phyloP scores from a whole-genome alignment of 2,797 vertebrate species.

The Darevskia nairensis region DNA sequence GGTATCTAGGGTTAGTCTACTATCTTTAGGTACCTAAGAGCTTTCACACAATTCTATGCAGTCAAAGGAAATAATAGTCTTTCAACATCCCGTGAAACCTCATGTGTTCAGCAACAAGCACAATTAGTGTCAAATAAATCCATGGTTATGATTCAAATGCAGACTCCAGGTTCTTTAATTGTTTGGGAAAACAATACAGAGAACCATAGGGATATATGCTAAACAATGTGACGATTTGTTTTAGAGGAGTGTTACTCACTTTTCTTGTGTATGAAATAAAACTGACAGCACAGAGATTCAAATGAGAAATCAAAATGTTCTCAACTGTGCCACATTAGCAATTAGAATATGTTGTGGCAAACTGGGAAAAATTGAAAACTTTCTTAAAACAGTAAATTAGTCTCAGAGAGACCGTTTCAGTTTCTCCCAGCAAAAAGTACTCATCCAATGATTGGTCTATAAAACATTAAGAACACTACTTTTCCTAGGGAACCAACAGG shows the following conservation, averaged over 20 bases:
- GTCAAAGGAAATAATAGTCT: not conserved
- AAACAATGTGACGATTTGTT: conserved; percentile 57
- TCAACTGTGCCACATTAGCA: conserved; percentile 47
- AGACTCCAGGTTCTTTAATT: not conserved
- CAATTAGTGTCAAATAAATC: conserved; percentile 43
- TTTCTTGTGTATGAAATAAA: conserved; percentile 53
- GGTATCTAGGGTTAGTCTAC: not conserved
- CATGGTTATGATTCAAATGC: conserved; percentile 42
- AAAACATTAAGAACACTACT: conserved; percentile 46
- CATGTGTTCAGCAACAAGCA: not conserved
- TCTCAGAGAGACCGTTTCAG: conserved; percentile 51
- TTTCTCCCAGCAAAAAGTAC: conserved; percentile 40
- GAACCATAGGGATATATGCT: conserved; percentile 39
- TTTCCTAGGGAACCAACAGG: not conserved
- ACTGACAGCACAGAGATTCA: conserved; percentile 60
- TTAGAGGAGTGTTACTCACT: conserved; percentile 47
- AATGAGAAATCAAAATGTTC: conserved; percentile 61
- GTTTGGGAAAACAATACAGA: conserved; percentile 48
- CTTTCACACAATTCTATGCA: not conserved
- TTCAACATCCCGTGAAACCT: not conserved
- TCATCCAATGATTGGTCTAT: conserved; percentile 40
- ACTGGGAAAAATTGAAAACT: conserved; percentile 48
- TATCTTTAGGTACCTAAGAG: not conserved
- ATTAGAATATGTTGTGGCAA: conserved; percentile 59
- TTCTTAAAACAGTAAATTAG: conserved; percentile 67